A percentile compares a stretch with the other conserved stretches of the same genome.
phyloP scores from a whole-genome alignment of 2,888 invertebrate species.

The Macrophya annulata region DNA sequence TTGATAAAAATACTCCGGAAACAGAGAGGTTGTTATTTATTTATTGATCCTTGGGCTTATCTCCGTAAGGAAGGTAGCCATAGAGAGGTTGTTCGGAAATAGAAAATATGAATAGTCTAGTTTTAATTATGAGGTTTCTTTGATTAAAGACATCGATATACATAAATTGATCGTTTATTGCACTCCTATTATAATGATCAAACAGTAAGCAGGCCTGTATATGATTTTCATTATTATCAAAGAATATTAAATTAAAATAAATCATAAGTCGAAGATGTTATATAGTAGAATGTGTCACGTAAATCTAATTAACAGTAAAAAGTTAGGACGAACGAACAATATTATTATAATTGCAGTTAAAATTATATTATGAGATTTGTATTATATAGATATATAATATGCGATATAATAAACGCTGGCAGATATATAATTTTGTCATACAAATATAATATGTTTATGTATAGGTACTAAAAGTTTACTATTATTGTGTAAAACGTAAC shows the following conservation, averaged over 20 bases:
- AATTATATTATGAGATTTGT: not conserved
- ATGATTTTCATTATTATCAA: conserved; percentile 8
- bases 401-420: not conserved
- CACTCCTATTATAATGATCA: conserved; percentile 36
- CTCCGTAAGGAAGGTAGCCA: too few species aligned
- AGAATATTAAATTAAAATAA: not conserved
- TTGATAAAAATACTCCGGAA: too few species aligned
- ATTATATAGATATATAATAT: not conserved
- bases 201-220: conserved; percentile 4
- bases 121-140: not conserved
- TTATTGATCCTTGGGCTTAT: too few species aligned
- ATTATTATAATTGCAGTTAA: not conserved
- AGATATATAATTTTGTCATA: not conserved
- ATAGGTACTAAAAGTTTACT: not conserved
- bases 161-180: conserved; percentile 37
- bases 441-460: not conserved
- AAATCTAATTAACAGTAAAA: not conserved
- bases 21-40: too few species aligned
- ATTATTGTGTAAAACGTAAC: not conserved
- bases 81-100: too few species aligned
- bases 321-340: conserved; percentile 20
- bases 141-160: not conserved
- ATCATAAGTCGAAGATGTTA: not conserved
- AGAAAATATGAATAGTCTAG: too few species aligned
- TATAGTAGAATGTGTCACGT: not conserved